Conservation (phyloP, 2,797 vertebrate species). For the Rousettus madagascariensis region DNA sequence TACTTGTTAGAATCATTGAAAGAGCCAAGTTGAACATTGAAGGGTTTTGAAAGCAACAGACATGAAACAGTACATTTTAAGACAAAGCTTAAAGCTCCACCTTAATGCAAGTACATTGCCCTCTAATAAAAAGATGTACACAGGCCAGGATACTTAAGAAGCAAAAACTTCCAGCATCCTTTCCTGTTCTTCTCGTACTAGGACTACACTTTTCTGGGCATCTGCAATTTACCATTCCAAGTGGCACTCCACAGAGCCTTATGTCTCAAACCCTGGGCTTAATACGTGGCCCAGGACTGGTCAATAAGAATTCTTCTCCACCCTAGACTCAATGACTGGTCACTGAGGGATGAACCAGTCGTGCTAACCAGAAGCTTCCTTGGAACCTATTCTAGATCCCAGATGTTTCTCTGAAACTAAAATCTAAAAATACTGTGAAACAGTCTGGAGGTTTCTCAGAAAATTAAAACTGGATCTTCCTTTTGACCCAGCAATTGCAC, state of each 20-base stretch:
- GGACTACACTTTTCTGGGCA: neutral
- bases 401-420: neutral
- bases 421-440: neutral
- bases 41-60: conserved; percentile 26
- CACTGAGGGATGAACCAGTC: neutral
- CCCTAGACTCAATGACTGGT: neutral
- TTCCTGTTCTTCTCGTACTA: neutral
- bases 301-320: neutral
- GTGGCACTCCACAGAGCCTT: neutral
- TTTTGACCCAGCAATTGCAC: no score
- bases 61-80: conserved; percentile 16
- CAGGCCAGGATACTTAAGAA: neutral
- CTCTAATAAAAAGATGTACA: conserved; percentile 16
- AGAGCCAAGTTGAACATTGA: neutral
- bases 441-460: no score
- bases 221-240: neutral
- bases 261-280: neutral
- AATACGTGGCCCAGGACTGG: neutral
- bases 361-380: neutral
- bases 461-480: no score
- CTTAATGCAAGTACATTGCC: neutral
- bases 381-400: neutral
- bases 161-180: neutral
- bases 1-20: neutral
- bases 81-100: neutral